Evolutionary conservation across 2,113 vertebrate species (phyloP).

Genomic region (Grantiella picta): DNA sequence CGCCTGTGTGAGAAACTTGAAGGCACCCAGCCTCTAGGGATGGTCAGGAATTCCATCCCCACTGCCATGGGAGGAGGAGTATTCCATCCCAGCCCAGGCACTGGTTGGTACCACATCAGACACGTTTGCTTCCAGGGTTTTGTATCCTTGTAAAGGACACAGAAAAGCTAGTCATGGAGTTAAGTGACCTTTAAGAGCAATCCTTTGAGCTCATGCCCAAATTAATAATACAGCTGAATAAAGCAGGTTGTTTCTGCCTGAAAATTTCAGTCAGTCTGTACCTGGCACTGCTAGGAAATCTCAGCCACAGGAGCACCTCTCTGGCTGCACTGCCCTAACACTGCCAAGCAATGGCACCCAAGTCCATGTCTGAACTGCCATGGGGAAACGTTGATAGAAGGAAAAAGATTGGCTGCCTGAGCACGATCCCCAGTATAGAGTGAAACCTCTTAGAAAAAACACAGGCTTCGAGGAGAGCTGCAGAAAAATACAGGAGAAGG

Average conservation of each 20-base stretch:
- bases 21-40: too few relatives aligned
- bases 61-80: accelerated
- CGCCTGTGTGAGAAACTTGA: too few relatives aligned
- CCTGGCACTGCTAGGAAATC: neutral
- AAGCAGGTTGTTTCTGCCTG: neutral
- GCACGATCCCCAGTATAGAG: neutral
- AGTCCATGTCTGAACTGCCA: neutral
- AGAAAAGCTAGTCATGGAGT: neutral
- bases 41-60: neutral
- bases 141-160: neutral
- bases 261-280: neutral
- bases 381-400: neutral
- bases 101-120: neutral
- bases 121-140: neutral
- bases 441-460: neutral
- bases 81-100: accelerated
- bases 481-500: neutral
- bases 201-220: neutral
- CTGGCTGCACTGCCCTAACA: neutral
- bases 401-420: neutral
- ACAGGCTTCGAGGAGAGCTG: neutral
- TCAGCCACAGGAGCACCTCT: neutral
- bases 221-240: neutral
- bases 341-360: neutral
- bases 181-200: neutral